phyloP scores from a whole-genome alignment of 2,113 vertebrate genomes.

The Macheiramphus alcinus region DNA sequence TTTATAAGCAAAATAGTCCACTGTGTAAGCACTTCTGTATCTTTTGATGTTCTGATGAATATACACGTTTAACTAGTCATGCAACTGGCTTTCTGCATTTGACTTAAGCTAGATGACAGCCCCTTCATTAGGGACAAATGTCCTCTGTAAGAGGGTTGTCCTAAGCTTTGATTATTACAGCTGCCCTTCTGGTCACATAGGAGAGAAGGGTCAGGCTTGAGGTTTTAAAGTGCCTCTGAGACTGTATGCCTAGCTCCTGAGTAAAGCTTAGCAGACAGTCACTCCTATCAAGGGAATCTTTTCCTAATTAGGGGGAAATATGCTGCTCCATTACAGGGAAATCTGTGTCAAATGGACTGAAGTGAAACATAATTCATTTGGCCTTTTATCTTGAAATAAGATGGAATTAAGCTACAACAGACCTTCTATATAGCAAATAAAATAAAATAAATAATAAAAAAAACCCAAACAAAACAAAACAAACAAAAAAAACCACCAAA shows the following conservation, averaged over 20 bases:
- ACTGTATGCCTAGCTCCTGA: neutral
- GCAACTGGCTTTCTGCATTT: neutral
- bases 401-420: neutral
- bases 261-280: neutral
- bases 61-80: accelerated
- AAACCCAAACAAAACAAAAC: too few relatives aligned
- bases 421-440: neutral
- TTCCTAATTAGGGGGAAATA: neutral
- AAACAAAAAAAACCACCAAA: too few relatives aligned
- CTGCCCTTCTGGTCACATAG: neutral
- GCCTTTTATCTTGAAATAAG: neutral
- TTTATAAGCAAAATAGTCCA: neutral
- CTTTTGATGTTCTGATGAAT: neutral
- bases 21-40: neutral
- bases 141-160: neutral
- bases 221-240: neutral
- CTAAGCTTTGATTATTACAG: neutral
- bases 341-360: neutral
- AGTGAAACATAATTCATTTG: neutral
- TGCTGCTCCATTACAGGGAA: neutral
- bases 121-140: neutral
- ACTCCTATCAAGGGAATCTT: neutral
- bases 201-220: neutral
- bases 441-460: neutral
- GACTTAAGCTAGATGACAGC: neutral